Evolutionary conservation across 2,888 invertebrate genomes (phyloP).

Genomic region (Molorchus minor): DNA sequence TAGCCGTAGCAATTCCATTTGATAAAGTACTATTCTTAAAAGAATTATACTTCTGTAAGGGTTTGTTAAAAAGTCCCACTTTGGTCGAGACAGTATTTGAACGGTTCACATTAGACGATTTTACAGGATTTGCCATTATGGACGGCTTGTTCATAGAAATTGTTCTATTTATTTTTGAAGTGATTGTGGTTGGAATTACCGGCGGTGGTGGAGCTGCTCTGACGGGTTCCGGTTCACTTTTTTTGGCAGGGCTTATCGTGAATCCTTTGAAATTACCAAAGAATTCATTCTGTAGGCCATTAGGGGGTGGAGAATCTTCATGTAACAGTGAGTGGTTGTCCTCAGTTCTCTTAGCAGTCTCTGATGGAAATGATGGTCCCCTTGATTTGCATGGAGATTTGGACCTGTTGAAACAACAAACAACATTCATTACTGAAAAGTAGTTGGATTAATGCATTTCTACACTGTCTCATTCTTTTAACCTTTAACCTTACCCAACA

Average conservation of each 20-base stretch:
- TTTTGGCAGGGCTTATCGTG: conserved; percentile 73
- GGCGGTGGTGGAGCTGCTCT: conserved; percentile 74
- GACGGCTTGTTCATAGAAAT: conserved; percentile 45
- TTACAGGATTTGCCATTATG: conserved; percentile 23
- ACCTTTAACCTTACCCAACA: conserved; percentile 18
- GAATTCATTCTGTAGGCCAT: conserved; percentile 67
- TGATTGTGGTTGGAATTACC: conserved; percentile 62
- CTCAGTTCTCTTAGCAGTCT: conserved; percentile 68
- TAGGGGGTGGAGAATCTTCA: conserved; percentile 49
- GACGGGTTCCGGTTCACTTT: conserved; percentile 53
- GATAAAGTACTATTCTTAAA: conserved; percentile 63
- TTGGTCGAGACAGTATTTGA: conserved; percentile 39
- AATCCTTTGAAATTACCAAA: conserved; percentile 91
- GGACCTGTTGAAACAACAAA: conserved; percentile 52
- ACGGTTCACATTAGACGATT: conserved; percentile 41
- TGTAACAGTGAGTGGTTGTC: conserved; percentile 75
- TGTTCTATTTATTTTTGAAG: too few species aligned
- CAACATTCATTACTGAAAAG: conserved; percentile 29
- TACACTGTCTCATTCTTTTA: conserved; percentile 10
- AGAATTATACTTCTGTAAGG: conserved; percentile 50
- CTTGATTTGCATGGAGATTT: conserved; percentile 59
- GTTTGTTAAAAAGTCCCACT: conserved; percentile 45
- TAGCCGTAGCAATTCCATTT: conserved; percentile 58
- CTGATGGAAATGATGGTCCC: conserved; percentile 57
- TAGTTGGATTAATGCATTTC: not conserved